Conservation (phyloP, 2,888 invertebrate genomes). For the Mellilla xanthometata region DNA sequence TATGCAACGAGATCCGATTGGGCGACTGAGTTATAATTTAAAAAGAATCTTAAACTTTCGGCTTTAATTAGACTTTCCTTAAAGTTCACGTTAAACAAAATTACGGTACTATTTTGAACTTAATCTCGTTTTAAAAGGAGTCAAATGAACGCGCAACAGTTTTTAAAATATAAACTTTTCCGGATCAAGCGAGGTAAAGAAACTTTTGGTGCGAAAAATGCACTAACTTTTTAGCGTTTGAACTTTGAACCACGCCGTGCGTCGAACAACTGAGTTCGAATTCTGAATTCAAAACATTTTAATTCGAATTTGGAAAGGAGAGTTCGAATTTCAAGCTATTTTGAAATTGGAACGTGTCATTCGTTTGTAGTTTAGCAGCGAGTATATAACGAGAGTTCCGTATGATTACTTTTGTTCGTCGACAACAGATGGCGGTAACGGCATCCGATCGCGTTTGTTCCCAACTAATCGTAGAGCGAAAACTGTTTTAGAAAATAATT, state of each 20-base stretch:
- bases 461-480: slow-evolving; percentile 32
- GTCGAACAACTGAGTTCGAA: slow-evolving; percentile 5
- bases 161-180: neutral
- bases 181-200: neutral
- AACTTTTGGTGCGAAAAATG: neutral
- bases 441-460: slow-evolving; percentile 37
- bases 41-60: slow-evolving; percentile 4
- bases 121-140: neutral
- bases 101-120: neutral
- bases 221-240: slow-evolving; percentile 5
- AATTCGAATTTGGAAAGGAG: slow-evolving; percentile 37
- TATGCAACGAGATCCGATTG: slow-evolving; percentile 41
- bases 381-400: slow-evolving; percentile 42
- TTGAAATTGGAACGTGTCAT: slow-evolving; percentile 42
- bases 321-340: slow-evolving; percentile 21
- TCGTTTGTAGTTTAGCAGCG: slow-evolving; percentile 36
- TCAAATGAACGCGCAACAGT: neutral
- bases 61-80: slow-evolving; percentile 5
- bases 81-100: neutral
- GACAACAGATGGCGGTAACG: slow-evolving; percentile 54
- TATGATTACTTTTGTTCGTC: slow-evolving; percentile 54
- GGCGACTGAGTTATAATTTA: slow-evolving; percentile 30
- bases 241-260: slow-evolving; percentile 9
- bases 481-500: slow-evolving; percentile 32
- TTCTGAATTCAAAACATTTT: slow-evolving; percentile 16